A percentile compares a stretch with the other conserved stretches of the same genome.
Conservation (phyloP, 2,888 invertebrate species). For the Cantharis lateralis region DNA sequence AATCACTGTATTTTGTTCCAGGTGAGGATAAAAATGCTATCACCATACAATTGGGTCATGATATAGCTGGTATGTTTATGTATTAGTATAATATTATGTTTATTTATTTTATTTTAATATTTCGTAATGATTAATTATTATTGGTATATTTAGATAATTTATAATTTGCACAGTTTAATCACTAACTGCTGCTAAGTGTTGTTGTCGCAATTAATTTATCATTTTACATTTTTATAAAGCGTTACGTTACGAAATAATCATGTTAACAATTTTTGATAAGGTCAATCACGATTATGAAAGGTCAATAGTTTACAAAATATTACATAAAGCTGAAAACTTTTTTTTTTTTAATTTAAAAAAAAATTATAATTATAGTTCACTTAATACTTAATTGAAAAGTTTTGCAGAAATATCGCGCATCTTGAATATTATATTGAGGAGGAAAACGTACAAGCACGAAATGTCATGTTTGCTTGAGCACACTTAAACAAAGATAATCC, state of each 20-base stretch:
- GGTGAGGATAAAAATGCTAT: background rate
- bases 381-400: background rate
- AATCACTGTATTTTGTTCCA: background rate
- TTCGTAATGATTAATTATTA: background rate
- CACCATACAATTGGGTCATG: background rate
- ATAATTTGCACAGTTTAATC: background rate
- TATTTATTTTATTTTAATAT: background rate
- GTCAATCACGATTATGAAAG: background rate
- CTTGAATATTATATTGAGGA: background rate
- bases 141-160: background rate
- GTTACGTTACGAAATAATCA: background rate
- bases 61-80: background rate
- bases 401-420: background rate
- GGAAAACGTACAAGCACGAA: slow-evolving; percentile 15
- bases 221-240: background rate
- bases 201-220: background rate
- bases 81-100: background rate
- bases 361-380: too few relatives aligned
- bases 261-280: background rate
- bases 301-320: background rate
- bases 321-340: too few relatives aligned
- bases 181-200: background rate
- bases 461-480: slow-evolving; percentile 28
- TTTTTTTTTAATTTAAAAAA: too few relatives aligned
- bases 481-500: slow-evolving; percentile 33